phyloP scores from a whole-genome alignment of 1,140 invertebrate species.

The Pinna nobilis region DNA sequence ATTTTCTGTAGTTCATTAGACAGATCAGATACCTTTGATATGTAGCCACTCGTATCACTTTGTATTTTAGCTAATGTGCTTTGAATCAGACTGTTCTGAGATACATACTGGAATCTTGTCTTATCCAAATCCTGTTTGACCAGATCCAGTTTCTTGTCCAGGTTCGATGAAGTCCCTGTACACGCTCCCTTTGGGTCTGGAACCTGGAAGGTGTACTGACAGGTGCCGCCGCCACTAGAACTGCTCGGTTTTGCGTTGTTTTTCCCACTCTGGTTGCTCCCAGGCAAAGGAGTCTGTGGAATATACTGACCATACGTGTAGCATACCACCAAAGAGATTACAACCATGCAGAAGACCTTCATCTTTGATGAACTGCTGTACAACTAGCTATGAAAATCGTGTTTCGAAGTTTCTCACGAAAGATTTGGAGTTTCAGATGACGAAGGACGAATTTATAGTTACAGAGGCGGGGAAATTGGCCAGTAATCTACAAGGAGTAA shows the following conservation, averaged over 20 bases:
- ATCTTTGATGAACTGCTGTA: not conserved
- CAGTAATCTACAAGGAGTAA: slow-evolving; percentile 11
- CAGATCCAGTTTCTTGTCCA: slow-evolving; percentile 35
- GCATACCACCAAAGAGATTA: not conserved
- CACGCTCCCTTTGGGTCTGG: slow-evolving; percentile 34
- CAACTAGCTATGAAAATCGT: not conserved
- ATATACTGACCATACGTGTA: slow-evolving; percentile 20
- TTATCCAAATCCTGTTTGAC: slow-evolving; percentile 42
- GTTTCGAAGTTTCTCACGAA: not conserved
- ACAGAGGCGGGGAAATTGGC: slow-evolving; percentile 18
- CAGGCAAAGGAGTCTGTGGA: slow-evolving; percentile 11
- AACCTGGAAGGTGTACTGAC: slow-evolving; percentile 36
- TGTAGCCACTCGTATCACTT: slow-evolving; percentile 22
- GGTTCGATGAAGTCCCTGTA: slow-evolving; percentile 18
- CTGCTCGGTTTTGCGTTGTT: not conserved
- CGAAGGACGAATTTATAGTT: slow-evolving; percentile 34
- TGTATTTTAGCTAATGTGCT: slow-evolving; percentile 33
- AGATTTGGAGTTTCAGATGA: not conserved
- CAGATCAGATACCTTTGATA: slow-evolving; percentile 27
- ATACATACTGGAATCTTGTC: slow-evolving; percentile 25
- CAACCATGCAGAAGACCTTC: not conserved
- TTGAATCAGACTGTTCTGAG: slow-evolving; percentile 35
- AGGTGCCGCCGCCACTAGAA: not conserved
- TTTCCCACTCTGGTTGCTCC: not conserved
- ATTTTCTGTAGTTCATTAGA: slow-evolving; percentile 27